Evolutionary conservation across 2,113 vertebrate genomes (phyloP).

Genomic region (Vireo altiloquus): DNA sequence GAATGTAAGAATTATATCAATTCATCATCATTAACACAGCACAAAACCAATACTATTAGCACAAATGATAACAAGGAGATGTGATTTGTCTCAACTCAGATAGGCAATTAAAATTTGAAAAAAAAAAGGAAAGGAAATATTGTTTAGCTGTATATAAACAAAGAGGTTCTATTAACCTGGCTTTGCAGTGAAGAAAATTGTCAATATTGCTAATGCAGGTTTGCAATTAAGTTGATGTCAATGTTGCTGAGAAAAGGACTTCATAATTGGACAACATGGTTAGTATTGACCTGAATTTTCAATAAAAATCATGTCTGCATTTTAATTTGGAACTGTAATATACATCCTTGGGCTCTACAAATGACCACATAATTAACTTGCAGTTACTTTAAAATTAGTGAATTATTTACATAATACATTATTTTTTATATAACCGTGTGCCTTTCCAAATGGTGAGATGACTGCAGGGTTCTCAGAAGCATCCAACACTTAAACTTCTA

Average conservation of each 20-base stretch:
- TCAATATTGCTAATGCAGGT: slow-evolving; percentile 42
- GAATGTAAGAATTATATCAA: slow-evolving; percentile 16
- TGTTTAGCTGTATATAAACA: neutral
- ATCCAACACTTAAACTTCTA: neutral
- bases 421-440: neutral
- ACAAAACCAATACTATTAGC: slow-evolving; percentile 1
- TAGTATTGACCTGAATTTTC: slow-evolving; percentile 65
- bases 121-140: neutral
- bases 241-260: slow-evolving; percentile 20
- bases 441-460: neutral
- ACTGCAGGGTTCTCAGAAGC: neutral
- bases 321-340: slow-evolving; percentile 64
- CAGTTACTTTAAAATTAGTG: slow-evolving; percentile 22
- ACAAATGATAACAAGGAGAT: neutral
- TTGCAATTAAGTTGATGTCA: slow-evolving; percentile 61
- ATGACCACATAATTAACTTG: slow-evolving; percentile 1
- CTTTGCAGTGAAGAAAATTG: neutral
- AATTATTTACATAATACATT: neutral
- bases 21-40: slow-evolving; percentile 28
- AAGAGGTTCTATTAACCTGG: slow-evolving; percentile 1
- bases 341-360: slow-evolving; percentile 42
- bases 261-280: slow-evolving; percentile 47
- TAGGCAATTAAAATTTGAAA: neutral
- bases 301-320: slow-evolving; percentile 45
- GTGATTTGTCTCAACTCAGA: slow-evolving; percentile 9